Base-by-base conservation (phyloP, 2,888 invertebrate genomes). In the Choristoneura rosaceana region DNA sequence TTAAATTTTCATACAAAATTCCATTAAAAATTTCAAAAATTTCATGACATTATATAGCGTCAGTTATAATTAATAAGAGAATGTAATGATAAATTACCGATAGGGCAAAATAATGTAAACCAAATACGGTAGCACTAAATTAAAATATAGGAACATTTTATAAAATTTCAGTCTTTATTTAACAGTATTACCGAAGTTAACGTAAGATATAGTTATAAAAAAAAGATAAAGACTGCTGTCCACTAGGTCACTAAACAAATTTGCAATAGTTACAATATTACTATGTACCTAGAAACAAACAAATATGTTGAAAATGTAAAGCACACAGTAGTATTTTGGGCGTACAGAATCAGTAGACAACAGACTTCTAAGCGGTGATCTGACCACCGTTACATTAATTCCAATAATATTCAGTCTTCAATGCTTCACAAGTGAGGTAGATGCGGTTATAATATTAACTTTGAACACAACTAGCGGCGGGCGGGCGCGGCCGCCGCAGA, bases 1-100 rank as follows among this genome's bases (percentile, higher is more conserved):
- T 93, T 93, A 90, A 90, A 89, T 92, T 89, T 91, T 89, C 88
- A 90, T 93, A 93, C 92, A 94, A 94, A 94, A 94, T 90, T 92
- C 92, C 92, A 91, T 92, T 92, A 91, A 93, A 93, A 93, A 89
- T 92, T 92, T 93, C 91, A 92, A 94, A 93, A 94, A 93, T 90
- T 89, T 82, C 83, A 86, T 91, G 93, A 94, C 93, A 88, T 90
- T 90, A 91, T 93, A 94, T 92, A 93, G 92, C 92, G 93, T 93
- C 93, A 90, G 89, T 91, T 90, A 90, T 90, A 91, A 89, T 93
- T 90, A 89, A 92, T 93, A 91, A 89, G 90, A 89, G 89, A 90
- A 90, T 90, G 88, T 90, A 89, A 90, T 88, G 82, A 87, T 87
- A 85, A 55, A 80, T 81, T 90, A 90, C 89, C 87, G 89, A 90